Evolutionary conservation across 2,888 invertebrate genomes (phyloP).

Genomic region (Lasioglossum pauxillum): DNA sequence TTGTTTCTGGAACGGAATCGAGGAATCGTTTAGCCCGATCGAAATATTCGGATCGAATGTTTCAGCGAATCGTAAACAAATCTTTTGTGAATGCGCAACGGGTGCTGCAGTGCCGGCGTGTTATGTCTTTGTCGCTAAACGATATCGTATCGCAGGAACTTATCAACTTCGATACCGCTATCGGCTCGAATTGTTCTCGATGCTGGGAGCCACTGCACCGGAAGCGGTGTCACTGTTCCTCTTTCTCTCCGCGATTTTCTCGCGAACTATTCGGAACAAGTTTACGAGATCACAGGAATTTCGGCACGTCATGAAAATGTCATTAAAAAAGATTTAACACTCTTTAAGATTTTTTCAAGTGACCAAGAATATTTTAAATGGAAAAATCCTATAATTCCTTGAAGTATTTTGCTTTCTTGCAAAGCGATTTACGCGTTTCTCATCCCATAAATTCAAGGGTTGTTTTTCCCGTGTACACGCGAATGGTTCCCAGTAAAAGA

Average conservation of each 20-base stretch:
- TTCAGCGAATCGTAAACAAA: slow-evolving; percentile 59
- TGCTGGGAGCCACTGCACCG: slow-evolving; percentile 79
- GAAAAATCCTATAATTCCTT: not conserved
- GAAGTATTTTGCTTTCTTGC: not conserved
- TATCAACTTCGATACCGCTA: slow-evolving; percentile 81
- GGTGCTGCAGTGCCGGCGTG: slow-evolving; percentile 59
- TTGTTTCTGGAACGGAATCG: slow-evolving; percentile 30
- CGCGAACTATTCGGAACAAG: not conserved
- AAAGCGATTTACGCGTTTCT: not conserved
- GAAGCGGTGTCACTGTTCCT: slow-evolving; percentile 72
- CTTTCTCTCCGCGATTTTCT: slow-evolving; percentile 34
- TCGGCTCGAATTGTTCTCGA: slow-evolving; percentile 81
- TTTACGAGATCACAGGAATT: not conserved
- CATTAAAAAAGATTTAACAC: not conserved
- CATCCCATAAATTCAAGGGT: not conserved
- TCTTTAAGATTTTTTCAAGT: not conserved
- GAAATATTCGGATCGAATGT: slow-evolving; percentile 52
- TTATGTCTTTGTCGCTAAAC: slow-evolving; percentile 81
- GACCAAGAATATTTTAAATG: not conserved
- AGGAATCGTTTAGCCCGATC: slow-evolving; percentile 23
- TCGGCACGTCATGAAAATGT: not conserved
- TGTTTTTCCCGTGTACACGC: not conserved
- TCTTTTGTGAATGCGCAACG: slow-evolving; percentile 49
- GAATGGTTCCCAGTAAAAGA: not conserved
- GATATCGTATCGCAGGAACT: slow-evolving; percentile 79